Base-by-base conservation (phyloP, 2,113 vertebrate genomes). In the Semicossyphus pulcher region DNA sequence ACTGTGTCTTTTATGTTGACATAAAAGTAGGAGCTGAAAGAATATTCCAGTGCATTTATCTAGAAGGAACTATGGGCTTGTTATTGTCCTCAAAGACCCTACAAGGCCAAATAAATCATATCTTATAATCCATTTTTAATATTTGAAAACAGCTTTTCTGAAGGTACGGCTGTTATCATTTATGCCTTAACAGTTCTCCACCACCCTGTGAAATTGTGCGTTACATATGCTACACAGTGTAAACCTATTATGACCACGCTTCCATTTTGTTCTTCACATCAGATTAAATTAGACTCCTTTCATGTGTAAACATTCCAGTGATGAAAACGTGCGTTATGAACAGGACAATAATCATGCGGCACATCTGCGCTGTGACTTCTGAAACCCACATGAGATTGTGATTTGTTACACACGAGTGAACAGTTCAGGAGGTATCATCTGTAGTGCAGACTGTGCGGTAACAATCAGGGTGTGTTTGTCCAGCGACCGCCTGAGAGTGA, bases 341-440 rank as follows among this genome's bases (percentile, higher is more conserved):
- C 61, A 57, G 76, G 73, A 79, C 78, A 66, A 48, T 65, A 72
- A 85, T 62, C 65, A 72, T 1, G 37, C 70, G 76, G 1, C 85
- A 80, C 86, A 85, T 69, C 86, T 90, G 86, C 29, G 75, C 66
- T 8, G 69, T 45, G 66, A 71, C 71, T 65, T 76, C 54, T 54
- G 54, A 52, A 76, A 28, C 60, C 67, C 77, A 66, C 18, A 49
- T 49, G 86, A 78, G 66, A 48, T 54, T 28, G 48, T 31, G 57
- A 72, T 89, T 84, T 72, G 62, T 85, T 86, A 45, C 77, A 77
- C 86, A 73, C 81, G 86, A 76, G 53, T n/a, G 34, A 85, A 39
- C 52, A 23, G 76, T 90, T 85, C 66, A 85, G 31, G 45, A n/a
- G 42, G 69, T 20, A 29, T 84, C 78, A 83, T 87, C 81, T 84